These are phyloP conservation scores for Macrotrachela quadricornifera DNA, from an alignment of 1,140 invertebrate genomes.

Conservation along the genomic window DNA sequence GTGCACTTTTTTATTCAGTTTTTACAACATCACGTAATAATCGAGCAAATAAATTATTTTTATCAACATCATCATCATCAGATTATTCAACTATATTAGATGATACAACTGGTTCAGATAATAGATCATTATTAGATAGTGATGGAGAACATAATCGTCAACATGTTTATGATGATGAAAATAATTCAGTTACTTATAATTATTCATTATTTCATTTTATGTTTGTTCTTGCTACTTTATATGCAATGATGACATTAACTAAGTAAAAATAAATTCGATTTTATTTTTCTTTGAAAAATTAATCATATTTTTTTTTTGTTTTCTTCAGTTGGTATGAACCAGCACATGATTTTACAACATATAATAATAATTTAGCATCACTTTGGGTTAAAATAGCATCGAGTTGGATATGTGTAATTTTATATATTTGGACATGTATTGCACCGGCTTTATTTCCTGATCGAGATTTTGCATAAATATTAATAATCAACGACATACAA, in stretches of 20 bases:
- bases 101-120: background rate
- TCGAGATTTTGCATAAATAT: conserved; percentile 48
- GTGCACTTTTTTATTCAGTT: no score
- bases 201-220: conserved; percentile 97
- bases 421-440: conserved; percentile 82
- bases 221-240: conserved; percentile 83
- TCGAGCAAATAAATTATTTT: background rate
- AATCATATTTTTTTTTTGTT: background rate
- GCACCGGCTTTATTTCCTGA: conserved; percentile 66
- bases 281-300: background rate
- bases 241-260: conserved; percentile 99
- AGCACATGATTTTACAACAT: conserved; percentile 20
- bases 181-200: conserved; percentile 72
- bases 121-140: background rate
- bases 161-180: conserved; percentile 64
- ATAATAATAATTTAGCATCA: conserved; percentile 68
- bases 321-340: conserved; percentile 13
- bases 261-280: conserved; percentile 76
- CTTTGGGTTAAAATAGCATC: conserved; percentile 97
- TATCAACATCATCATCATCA: background rate
- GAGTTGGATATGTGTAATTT: conserved; percentile 68
- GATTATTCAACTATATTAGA: background rate
- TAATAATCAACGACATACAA: no score
- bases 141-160: conserved; percentile 1
- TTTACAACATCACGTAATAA: background rate